Evolutionary conservation across 2,888 invertebrate species (phyloP), one percentile per base, ranked within the genome.

Genomic region (Atherix ibis): DNA sequence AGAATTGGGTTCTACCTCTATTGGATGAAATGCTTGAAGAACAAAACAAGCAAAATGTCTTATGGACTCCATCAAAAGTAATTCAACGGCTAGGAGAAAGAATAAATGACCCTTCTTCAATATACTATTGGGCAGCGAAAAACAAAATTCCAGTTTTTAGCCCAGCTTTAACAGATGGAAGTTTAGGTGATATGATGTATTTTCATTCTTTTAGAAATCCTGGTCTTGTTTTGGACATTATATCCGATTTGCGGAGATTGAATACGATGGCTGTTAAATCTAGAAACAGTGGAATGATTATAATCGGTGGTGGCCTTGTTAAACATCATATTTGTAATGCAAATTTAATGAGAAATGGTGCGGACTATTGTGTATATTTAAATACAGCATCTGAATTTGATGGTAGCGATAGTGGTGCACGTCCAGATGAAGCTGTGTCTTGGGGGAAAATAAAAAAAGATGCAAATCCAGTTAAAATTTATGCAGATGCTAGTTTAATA

Each of bases 281-380:
- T 1, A 65, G 75, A 16, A 81, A 89, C 52, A 81, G 87, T n/a
- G 98, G 98, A 9, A 85, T 97, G 73, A 80, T 99, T 25, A 92
- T 99, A 40, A 61, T 97, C 38, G 97, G 97, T 4, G 95, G 95
- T 2, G 95, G 95, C 6, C 65, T 98, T 0, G 70, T 97, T n/a
- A 99, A 99, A 62, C 98, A 99, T 64, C 98, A 99, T 54, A 94
- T 97, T 46, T 94, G 91, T 62, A 99, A 99, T 68, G 95, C 98
- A 2, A 99, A 99, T 68, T 68, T 98, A 36, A 98, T 98, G 98
- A 79, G 97, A 46, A 97, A 98, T 58, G 98, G 98, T 12, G 91
- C 95, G 2, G 92, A 98, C 58, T 97, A 69, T 63, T 71, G 91
- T 0, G 92, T 99, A 1, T 98, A 83, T 58, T 65, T 99, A 9